Evolutionary conservation across 2,113 vertebrate genomes (phyloP), one percentile per base, ranked within the genome.

Genomic region (Carettochelys insculpta): DNA sequence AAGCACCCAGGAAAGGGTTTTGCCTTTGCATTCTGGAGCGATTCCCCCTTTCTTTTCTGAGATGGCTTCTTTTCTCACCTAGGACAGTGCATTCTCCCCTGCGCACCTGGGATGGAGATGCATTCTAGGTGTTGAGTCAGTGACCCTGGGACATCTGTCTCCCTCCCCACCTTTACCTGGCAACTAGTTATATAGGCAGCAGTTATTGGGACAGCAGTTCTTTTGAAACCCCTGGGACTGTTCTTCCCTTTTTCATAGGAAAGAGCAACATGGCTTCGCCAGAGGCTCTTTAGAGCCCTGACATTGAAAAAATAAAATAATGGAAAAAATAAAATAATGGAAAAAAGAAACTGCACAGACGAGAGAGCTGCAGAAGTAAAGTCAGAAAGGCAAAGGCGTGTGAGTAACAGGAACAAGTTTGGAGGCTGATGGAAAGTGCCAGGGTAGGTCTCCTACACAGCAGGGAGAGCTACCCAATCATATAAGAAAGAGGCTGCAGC

Each of bases 51-150:
- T 90, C n/a, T 47, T 95, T 94, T 38, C 51, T 3, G 1, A 92
- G 87, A 73, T 82, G 80, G 19, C 89, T 94, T 94, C 78, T 91
- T 85, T 95, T 90, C 78, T 71, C 58, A 87, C 56, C 68, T 34
- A 47, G 56, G 53, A 22, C 75, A 43, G 76, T 71, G 48, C 77
- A 43, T 73, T 79, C 54, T 77, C 45, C 88, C 38, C 73, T 86
- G 82, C 85, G 31, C 0, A 0, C 29, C 86, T 17, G 77, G 78
- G 85, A 50, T 2, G 52, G 84, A 27, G 81, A 34, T 24, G 86
- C 77, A 20, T 52, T 31, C 17, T n/a, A 56, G 58, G 75, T 50
- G 51, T 38, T 24, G 24, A 45, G 41, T 31, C 45, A 47, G 27
- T 22, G 79, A 77, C 47, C n/a, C 51, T 77, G 76, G 86, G 80